Percentiles rank a stretch among this genome's conserved stretches.
phyloP scores from a whole-genome alignment of 2,113 vertebrate genomes.

The Eira barbara region DNA sequence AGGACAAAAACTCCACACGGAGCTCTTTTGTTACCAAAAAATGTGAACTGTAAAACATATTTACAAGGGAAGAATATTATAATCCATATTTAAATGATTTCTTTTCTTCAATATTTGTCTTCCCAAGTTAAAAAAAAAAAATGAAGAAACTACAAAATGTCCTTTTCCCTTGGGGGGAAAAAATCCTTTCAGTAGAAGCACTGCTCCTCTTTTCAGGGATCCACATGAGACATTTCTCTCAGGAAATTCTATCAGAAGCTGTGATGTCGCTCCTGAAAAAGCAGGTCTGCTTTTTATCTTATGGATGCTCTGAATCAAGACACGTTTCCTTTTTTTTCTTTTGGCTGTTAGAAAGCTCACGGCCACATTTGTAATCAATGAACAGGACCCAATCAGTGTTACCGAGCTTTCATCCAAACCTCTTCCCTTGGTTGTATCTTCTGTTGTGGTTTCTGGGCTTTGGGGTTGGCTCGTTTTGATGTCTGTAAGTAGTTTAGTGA shows the following conservation, averaged over 20 bases:
- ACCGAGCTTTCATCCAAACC: background rate
- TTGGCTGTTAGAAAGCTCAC: conserved; percentile 4
- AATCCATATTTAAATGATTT: conserved; percentile 54
- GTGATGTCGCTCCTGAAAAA: conserved; percentile 34
- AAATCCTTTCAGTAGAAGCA: conserved; percentile 31
- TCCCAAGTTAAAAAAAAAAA: conserved; percentile 7
- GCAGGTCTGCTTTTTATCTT: conserved; percentile 40
- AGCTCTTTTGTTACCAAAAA: conserved; percentile 40
- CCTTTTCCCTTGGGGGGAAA: background rate
- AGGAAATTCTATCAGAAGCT: conserved; percentile 42
- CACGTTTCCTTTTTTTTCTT: background rate
- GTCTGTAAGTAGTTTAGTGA: background rate
- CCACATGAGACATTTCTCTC: conserved; percentile 3
- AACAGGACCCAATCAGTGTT: background rate
- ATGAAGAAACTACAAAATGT: conserved; percentile 30
- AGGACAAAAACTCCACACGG: conserved; percentile 38
- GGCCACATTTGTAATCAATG: background rate
- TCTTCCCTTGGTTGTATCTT: background rate
- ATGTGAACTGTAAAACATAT: conserved; percentile 38
- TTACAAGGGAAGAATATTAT: conserved; percentile 29
- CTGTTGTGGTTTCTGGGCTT: background rate
- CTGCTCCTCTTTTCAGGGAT: conserved; percentile 3
- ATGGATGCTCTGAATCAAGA: background rate
- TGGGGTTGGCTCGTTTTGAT: background rate
- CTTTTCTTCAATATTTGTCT: conserved; percentile 45